Conservation (phyloP, 2,888 invertebrate species). For the Cepaea hortensis region DNA sequence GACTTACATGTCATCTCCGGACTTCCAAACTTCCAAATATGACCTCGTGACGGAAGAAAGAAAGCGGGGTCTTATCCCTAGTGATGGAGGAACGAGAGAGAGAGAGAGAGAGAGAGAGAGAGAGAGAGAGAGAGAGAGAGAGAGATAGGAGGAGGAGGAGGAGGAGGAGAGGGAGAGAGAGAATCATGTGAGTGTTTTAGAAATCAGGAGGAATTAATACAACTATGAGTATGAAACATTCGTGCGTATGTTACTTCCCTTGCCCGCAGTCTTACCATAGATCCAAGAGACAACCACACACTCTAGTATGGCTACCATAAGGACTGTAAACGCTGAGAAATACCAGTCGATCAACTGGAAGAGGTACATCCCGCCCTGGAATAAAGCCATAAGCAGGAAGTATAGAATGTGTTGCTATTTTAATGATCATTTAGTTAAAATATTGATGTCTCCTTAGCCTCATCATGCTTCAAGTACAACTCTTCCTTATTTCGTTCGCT, state of each 20-base stretch:
- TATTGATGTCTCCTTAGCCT: too few species aligned
- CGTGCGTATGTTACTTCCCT: too few species aligned
- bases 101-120: neutral
- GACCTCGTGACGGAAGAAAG: too few species aligned
- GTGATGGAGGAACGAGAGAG: too few species aligned
- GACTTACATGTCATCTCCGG: too few species aligned
- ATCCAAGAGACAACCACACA: slow-evolving; percentile 49
- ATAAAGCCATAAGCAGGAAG: neutral
- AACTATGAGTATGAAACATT: too few species aligned
- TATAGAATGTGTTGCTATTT: neutral
- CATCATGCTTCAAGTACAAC: too few species aligned
- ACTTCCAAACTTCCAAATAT: too few species aligned
- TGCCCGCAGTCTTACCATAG: slow-evolving; percentile 46
- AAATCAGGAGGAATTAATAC: neutral
- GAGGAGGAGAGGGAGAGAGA: neutral
- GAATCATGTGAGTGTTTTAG: neutral
- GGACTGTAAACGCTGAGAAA: slow-evolving; percentile 34
- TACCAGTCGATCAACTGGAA: slow-evolving; percentile 54
- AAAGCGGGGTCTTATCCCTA: too few species aligned
- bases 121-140: neutral
- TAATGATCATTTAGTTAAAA: slow-evolving; percentile 25
- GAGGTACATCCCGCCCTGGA: slow-evolving; percentile 48
- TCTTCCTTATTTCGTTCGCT: too few species aligned
- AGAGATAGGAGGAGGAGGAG: neutral
- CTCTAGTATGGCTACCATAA: slow-evolving; percentile 40